Percentiles rank a stretch among this genome's conserved stretches.
These are phyloP conservation scores for Rhaphigaster nebulosa DNA, from an alignment of 2,888 invertebrate genomes.

Conservation along the genomic window DNA sequence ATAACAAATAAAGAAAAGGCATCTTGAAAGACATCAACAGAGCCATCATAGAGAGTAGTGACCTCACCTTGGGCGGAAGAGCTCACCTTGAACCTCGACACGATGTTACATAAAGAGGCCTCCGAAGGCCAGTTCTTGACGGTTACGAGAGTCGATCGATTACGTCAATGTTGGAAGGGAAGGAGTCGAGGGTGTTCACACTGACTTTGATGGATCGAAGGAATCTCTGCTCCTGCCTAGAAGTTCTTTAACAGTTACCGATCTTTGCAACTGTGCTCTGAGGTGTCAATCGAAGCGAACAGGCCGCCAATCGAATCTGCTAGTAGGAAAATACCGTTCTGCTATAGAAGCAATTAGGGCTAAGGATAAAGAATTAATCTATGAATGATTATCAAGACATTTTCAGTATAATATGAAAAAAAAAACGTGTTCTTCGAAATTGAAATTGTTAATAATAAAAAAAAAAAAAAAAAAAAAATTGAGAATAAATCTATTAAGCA, in stretches of 20 bases:
- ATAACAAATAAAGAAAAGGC: too few species aligned
- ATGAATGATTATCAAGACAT: too few species aligned
- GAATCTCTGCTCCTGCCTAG: background rate
- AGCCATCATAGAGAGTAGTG: background rate
- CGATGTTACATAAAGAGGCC: background rate
- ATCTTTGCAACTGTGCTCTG: background rate
- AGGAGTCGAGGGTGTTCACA: background rate
- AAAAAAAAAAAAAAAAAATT: too few species aligned
- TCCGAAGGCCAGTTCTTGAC: background rate
- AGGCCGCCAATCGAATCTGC: background rate
- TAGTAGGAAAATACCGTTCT: background rate
- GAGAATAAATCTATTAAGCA: too few species aligned
- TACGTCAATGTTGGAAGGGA: background rate
- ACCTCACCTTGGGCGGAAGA: background rate
- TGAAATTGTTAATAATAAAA: too few species aligned
- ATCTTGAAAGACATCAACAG: background rate
- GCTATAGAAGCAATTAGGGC: background rate
- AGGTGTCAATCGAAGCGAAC: background rate
- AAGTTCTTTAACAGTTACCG: background rate
- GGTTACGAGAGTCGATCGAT: background rate
- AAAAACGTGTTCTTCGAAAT: too few species aligned
- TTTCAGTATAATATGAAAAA: too few species aligned
- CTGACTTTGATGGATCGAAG: background rate
- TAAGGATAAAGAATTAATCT: too few species aligned
- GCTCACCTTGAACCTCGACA: slow-evolving; percentile 11